Conservation (phyloP, 2,113 vertebrate species). For the Gopherus flavomarginatus region DNA sequence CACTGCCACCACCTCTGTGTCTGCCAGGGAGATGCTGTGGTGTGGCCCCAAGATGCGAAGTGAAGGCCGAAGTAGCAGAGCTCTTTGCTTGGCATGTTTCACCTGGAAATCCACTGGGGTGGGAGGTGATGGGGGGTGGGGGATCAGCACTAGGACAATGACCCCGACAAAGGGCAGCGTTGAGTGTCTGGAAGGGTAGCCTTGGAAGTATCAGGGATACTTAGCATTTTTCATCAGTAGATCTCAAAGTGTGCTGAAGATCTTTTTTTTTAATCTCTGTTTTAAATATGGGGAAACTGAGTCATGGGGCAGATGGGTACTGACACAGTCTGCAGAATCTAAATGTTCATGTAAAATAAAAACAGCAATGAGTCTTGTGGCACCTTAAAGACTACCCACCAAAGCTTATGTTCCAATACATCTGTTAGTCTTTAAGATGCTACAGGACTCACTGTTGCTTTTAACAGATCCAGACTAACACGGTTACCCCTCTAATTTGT, state of each 20-base stretch:
- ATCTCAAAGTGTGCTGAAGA: too few species aligned
- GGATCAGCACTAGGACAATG: background rate
- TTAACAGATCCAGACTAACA: too few species aligned
- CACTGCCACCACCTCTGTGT: too few species aligned
- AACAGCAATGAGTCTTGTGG: too few species aligned
- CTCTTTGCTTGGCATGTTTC: background rate
- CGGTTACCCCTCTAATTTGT: too few species aligned
- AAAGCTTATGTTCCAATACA: too few species aligned
- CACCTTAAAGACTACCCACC: too few species aligned
- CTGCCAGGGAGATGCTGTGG: background rate
- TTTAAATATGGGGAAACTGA: background rate
- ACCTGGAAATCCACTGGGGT: background rate
- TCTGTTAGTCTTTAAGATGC: too few species aligned
- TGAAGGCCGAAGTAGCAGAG: background rate
- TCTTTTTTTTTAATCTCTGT: background rate
- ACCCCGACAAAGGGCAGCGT: fast-evolving
- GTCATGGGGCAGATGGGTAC: background rate
- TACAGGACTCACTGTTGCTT: too few species aligned
- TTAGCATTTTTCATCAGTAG: fast-evolving
- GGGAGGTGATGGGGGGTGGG: too few species aligned
- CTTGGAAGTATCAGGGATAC: fast-evolving
- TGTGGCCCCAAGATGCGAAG: background rate
- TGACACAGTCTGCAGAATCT: background rate
- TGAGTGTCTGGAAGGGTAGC: fast-evolving
- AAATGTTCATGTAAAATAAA: too few species aligned